Evolutionary conservation across 2,113 vertebrate species (phyloP).

Genomic region (Muscicapa adusta): DNA sequence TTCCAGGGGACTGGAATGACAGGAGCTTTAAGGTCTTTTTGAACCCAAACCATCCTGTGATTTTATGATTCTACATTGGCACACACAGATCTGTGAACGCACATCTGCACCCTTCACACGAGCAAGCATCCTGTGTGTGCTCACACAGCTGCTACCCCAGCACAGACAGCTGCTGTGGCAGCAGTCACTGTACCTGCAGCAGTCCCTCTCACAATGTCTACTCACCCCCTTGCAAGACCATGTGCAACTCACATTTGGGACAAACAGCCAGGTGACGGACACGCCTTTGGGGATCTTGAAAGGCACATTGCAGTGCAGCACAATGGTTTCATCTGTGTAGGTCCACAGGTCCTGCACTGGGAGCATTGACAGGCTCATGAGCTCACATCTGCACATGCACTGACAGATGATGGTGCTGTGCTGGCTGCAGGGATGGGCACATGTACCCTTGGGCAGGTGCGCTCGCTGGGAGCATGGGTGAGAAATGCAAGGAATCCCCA

Average conservation of each 20-base stretch:
- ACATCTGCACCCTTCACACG: accelerated
- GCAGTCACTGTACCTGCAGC: accelerated
- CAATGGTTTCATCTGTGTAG: background rate
- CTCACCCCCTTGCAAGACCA: accelerated
- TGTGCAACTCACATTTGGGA: background rate
- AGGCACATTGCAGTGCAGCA: background rate
- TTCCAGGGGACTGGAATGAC: background rate
- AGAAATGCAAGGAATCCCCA: background rate
- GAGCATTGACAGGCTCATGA: background rate
- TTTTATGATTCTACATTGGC: background rate
- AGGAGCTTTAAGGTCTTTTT: background rate
- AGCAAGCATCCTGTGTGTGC: background rate
- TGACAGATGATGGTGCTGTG: background rate
- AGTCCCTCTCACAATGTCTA: accelerated
- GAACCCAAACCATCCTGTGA: background rate
- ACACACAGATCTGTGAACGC: accelerated
- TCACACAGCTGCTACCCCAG: background rate
- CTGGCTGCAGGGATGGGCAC: background rate
- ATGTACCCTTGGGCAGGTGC: accelerated
- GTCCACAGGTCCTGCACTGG: background rate
- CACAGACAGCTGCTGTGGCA: background rate
- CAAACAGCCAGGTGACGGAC: background rate
- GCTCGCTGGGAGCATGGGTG: background rate
- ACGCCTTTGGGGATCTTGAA: accelerated
- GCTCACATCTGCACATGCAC: background rate